These are phyloP conservation scores for Anseranas semipalmata DNA, from an alignment of 2,113 vertebrate genomes.

Conservation along the genomic window DNA sequence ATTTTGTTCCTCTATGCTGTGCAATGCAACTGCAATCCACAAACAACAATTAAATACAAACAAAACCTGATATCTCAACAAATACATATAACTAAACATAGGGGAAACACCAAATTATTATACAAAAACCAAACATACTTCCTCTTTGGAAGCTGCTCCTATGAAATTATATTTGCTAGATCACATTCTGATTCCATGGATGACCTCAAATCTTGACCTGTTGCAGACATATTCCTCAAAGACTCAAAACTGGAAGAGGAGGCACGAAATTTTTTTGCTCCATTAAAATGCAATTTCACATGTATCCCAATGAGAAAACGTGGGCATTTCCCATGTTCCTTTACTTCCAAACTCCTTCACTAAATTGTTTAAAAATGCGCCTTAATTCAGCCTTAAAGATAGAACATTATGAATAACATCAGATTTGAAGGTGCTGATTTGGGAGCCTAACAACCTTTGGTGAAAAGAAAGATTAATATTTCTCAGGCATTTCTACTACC, in stretches of 20 bases:
- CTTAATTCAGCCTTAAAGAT: not conserved
- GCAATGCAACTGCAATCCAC: not conserved
- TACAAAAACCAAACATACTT: not conserved
- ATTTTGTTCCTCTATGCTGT: not conserved
- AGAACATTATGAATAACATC: not conserved
- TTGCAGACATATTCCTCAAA: not conserved
- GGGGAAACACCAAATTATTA: not conserved
- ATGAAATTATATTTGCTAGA: not conserved
- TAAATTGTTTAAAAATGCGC: not conserved
- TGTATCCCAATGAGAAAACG: not conserved
- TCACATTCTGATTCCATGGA: not conserved
- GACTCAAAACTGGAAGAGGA: not conserved
- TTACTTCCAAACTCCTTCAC: not conserved
- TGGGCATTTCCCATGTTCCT: not conserved
- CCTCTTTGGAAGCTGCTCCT: not conserved
- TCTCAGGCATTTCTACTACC: not conserved
- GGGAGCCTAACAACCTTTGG: not conserved
- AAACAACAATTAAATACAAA: not conserved
- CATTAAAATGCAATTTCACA: not conserved
- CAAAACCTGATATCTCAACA: not conserved
- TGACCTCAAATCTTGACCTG: not conserved
- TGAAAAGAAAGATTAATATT: not conserved
- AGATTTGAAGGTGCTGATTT: not conserved
- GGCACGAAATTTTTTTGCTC: not conserved
- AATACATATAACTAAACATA: not conserved